Base-by-base conservation (phyloP, 1,140 invertebrate genomes). In the Melitaea cinxia region DNA sequence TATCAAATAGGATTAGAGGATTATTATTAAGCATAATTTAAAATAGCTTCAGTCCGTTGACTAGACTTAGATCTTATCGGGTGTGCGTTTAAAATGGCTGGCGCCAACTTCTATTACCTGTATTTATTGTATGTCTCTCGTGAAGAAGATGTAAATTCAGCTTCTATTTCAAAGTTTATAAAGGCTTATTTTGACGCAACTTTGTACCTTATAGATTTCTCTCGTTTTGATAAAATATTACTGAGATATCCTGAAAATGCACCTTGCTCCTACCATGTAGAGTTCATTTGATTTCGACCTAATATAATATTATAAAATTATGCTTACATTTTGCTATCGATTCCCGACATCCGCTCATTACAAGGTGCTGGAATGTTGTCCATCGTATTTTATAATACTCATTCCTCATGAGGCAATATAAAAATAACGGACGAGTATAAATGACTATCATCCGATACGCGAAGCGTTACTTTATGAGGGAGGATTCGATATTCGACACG, bases 301-400 rank as follows among this genome's bases (percentile, higher is more conserved):
- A 47, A 60, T 64, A 52, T 78, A 69, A 70, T 75, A 80, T 77
- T 78, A 76, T 84, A 85, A 82, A 84, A 83, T n/a, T 84, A 83
- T 83, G 78, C 73, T 65, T 69, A 83, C 80, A 84, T 85, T 87
- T 83, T 76, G 76, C 80, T 82, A 85, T 86, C 80, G 80, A 84
- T 87, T 77, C 82, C 77, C 78, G 78, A 85, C 82, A 82, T 85
- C 85, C 81, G 82, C 79, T 87, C 83, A 85, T 86, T 87, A 87
- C 85, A 88, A 85, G 82, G 75, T 82, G 76, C 66, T 80, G 82
- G 85, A 89, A 89, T 89, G 84, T 79, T 84, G 82, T 81, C 75
- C 72, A 73, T 76, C 72, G 82, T 77, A 82, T 82, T 78, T 79
- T 77, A 75, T 75, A 77, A 74, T 80, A 80, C 75, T 68, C 77